phyloP scores from a whole-genome alignment of 2,797 vertebrate species.

The Toxotes lorentzi region DNA sequence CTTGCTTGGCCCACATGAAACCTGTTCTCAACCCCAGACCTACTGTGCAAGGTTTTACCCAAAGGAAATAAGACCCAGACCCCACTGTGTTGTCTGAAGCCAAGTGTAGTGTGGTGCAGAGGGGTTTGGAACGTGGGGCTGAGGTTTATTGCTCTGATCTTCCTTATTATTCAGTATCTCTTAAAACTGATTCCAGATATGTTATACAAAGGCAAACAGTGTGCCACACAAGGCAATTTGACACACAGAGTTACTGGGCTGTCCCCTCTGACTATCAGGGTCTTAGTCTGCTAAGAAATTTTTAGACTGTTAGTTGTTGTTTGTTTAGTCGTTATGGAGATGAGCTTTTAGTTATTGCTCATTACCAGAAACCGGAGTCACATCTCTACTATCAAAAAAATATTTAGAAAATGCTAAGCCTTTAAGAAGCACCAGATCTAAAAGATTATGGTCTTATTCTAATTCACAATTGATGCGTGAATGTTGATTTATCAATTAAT shows the following conservation, averaged over 20 bases:
- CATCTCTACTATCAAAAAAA: neutral
- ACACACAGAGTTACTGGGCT: neutral
- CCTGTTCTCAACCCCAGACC: constrained; percentile 33
- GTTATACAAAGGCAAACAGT: neutral
- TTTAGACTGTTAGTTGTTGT: neutral
- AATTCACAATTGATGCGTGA: neutral
- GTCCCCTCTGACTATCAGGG: neutral
- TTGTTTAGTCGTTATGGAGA: neutral
- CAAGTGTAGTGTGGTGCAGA: neutral
- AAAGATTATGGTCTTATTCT: neutral
- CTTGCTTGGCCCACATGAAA: constrained; percentile 31
- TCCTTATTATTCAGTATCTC: neutral
- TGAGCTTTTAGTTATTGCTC: neutral
- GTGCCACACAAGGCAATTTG: neutral
- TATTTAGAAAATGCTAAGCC: neutral
- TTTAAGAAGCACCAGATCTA: neutral
- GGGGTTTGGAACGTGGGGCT: constrained; percentile 8
- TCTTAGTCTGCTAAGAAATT: neutral
- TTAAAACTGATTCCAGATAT: neutral
- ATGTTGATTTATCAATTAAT: neutral
- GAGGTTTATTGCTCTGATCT: constrained; percentile 12
- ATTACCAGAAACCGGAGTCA: neutral
- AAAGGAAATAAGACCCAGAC: constrained; percentile 32
- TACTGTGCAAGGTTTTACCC: constrained; percentile 37
- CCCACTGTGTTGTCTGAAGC: constrained; percentile 13